Evolutionary conservation across 2,797 vertebrate genomes (phyloP), one percentile per base, ranked within the genome.

Genomic region (Rhinatrema bivittatum): DNA sequence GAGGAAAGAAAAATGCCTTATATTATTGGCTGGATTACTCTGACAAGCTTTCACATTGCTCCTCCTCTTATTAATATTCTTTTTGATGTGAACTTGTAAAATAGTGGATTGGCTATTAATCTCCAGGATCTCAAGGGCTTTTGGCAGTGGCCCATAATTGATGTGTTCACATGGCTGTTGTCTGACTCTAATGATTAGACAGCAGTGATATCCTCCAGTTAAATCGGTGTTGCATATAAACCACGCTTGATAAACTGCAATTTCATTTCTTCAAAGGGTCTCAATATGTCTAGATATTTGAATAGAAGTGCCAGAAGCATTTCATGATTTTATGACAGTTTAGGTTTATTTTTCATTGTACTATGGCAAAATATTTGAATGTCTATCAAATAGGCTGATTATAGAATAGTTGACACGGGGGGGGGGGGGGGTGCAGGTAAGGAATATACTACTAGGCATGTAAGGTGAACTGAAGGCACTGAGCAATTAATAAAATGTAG

Each of bases 21-120:
- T 55, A 66, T 79, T 68, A 72, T 68, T 67, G 63, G 32, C 2
- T 73, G 76, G 74, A 76, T 78, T 76, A 74, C 56, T 62, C 68
- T 73, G 74, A 80, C 76, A 78, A 53, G 68, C 72, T 75, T 78
- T 78, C 68, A 67, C 64, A 34, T 73, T 2, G 62, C 68, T 54
- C 78, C 75, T 79, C 77, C 72, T 79, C 69, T 80, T 82, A 82
- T 82, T 85, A 83, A 83, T 85, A 84, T 85, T 85, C 76, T 74
- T 79, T 81, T 83, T 84, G 74, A 81, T 84, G 78, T 79, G 62
- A 68, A 69, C 74, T 85, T 85, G 81, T 86, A 81, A 82, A 85
- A 81, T 78, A 79, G 76, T 78, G 76, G 74, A 81, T 81, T 85
- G 84, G 72, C 76, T 78, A 79, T 81, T 81, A 84, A 85, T 85